Base-by-base conservation (phyloP, 2,113 vertebrate species). In the Xiphophorus maculatus region DNA sequence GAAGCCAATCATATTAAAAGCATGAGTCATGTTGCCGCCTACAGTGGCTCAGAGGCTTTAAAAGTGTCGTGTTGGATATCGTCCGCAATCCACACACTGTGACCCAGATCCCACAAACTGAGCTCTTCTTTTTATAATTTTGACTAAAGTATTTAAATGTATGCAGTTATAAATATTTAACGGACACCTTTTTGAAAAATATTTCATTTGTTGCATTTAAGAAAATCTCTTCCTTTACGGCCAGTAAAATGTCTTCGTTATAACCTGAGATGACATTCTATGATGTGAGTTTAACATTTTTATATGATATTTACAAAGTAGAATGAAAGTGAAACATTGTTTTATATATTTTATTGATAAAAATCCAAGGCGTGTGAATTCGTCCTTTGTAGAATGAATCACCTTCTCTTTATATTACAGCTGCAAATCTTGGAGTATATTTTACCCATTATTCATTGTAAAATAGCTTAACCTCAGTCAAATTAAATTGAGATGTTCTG, bases 1-100 rank as follows among this genome's bases (percentile, higher is more conserved):
- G 80, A 86, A 93, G 88, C 87, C 90, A 91, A 90, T 93, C 91
- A 89, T 82, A 89, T 91, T 91, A 93, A 90, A 89, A 90, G 80
- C 81, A 72, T 90, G 89, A 92, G 85, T 94, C 90, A 92, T 63
- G 77, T 87, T 81, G 74, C 90, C 62, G 80, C 89, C 91, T 88
- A 77, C 89, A 84, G 78, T 84, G 84, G 90, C 91, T 91, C 78
- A 85, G 68, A 90, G 90, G 90, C 86, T 89, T 88, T 83, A 87
- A 88, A 87, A 89, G 90, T 91, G 90, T 92, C 89, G 90, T 82
- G 79, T 90, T 83, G 77, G 81, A 90, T 90, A 88, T 90, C 62
- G 73, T 90, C 81, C 85, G 78, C 63, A 62, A 68, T 83, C 81
- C 86, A 87, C 80, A 87, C 69, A 73, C 71, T 77, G 81, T 92